phyloP scores from a whole-genome alignment of 2,888 invertebrate species.

The Tortricodes alternella region DNA sequence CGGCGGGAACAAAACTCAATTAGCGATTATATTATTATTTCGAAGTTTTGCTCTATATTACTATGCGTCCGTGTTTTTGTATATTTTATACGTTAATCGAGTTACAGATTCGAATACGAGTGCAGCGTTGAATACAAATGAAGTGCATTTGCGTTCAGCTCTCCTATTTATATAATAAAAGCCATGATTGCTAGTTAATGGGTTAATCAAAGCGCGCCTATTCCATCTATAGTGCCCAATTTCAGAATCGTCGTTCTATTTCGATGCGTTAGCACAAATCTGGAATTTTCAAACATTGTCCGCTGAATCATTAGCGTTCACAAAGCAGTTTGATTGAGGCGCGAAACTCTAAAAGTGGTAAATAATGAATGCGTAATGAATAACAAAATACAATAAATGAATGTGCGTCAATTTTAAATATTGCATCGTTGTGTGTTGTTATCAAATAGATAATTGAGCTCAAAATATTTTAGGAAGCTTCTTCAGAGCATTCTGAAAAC shows the following conservation, averaged over 20 bases:
- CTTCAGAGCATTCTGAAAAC: too few relatives aligned
- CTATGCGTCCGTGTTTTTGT: conserved; percentile 44
- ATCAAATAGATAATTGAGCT: too few relatives aligned
- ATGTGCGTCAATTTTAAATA: too few relatives aligned
- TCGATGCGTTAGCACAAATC: conserved; percentile 25
- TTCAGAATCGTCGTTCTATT: conserved; percentile 19
- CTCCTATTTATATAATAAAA: conserved; percentile 2
- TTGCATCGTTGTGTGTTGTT: too few relatives aligned
- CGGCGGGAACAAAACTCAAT: conserved; percentile 56
- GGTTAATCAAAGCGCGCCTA: conserved; percentile 20
- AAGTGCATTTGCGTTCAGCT: conserved; percentile 6
- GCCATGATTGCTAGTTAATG: conserved; percentile 17
- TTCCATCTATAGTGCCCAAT: conserved; percentile 11
- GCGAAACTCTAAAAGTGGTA: too few relatives aligned
- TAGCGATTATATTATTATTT: conserved; percentile 57
- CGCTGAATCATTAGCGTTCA: conserved; percentile 1
- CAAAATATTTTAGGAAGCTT: too few relatives aligned
- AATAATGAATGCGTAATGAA: too few relatives aligned
- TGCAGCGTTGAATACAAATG: conserved; percentile 19
- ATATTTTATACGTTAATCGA: conserved; percentile 39
- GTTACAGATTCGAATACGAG: conserved; percentile 32
- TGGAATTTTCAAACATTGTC: conserved; percentile 15
- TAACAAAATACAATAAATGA: too few relatives aligned
- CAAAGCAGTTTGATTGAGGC: conserved; percentile 17
- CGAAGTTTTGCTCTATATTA: conserved; percentile 48